phyloP scores from a whole-genome alignment of 2,888 invertebrate genomes.

The Heliconius ismenius region DNA sequence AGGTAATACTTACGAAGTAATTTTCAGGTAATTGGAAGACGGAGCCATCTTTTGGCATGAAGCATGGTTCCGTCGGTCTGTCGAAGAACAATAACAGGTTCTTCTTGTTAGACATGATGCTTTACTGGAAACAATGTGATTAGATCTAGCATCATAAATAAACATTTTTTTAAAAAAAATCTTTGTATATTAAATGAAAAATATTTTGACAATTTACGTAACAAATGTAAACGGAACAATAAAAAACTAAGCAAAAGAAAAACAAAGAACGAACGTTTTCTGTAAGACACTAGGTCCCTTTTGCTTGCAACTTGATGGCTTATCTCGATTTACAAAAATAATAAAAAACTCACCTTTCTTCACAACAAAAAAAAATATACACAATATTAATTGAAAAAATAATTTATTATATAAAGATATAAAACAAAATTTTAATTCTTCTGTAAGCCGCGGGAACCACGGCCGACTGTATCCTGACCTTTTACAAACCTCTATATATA shows the following conservation, averaged over 20 bases:
- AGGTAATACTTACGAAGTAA: not conserved
- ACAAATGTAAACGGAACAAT: too few relatives aligned
- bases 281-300: too few relatives aligned
- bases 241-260: too few relatives aligned
- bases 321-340: not conserved
- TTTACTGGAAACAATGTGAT: slow-evolving; percentile 36
- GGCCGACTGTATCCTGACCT: slow-evolving; percentile 40
- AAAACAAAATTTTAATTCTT: slow-evolving; percentile 7
- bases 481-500: slow-evolving; percentile 14
- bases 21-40: slow-evolving; percentile 10
- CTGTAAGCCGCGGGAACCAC: slow-evolving; percentile 44
- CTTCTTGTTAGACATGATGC: slow-evolving; percentile 67
- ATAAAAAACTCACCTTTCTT: not conserved
- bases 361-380: too few relatives aligned
- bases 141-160: not conserved
- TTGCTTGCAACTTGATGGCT: too few relatives aligned
- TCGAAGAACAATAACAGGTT: slow-evolving; percentile 74
- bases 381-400: not conserved
- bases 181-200: too few relatives aligned
- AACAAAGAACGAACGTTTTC: too few relatives aligned
- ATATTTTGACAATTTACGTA: too few relatives aligned
- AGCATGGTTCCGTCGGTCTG: slow-evolving; percentile 24
- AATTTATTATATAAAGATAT: not conserved
- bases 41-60: slow-evolving; percentile 21
- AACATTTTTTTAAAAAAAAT: too few relatives aligned